phyloP scores from a whole-genome alignment of 1,140 invertebrate species.

The Melanaphis sacchari region DNA sequence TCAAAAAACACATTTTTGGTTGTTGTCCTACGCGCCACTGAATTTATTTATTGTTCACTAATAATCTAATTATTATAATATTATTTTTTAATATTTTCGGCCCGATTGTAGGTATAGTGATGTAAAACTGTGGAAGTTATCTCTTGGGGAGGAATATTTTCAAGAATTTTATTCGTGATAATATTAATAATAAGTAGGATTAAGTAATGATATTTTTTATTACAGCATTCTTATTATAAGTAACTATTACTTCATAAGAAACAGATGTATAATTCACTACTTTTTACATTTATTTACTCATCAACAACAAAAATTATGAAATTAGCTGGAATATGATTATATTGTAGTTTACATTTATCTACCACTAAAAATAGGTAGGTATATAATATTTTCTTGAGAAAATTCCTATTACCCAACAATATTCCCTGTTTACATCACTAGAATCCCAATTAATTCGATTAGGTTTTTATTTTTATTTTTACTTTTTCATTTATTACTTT shows the following conservation, averaged over 20 bases:
- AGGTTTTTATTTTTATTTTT: neutral
- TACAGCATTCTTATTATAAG: too few species aligned
- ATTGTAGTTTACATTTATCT: neutral
- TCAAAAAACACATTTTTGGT: slow-evolving; percentile 59
- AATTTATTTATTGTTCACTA: neutral
- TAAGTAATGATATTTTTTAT: too few species aligned
- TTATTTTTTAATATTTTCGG: neutral
- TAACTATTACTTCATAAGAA: too few species aligned
- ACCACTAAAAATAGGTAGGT: too few species aligned
- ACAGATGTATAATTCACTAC: too few species aligned
- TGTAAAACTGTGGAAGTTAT: neutral
- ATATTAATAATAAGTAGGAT: too few species aligned
- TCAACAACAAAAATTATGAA: too few species aligned
- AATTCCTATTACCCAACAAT: neutral
- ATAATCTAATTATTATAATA: neutral
- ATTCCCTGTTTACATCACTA: neutral
- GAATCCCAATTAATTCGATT: neutral
- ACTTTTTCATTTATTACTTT: neutral
- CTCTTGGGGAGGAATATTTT: neutral
- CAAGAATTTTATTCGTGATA: neutral
- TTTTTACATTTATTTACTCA: too few species aligned
- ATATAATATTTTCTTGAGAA: neutral
- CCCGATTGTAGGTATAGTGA: neutral
- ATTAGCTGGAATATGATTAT: too few species aligned
- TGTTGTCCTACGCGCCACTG: too few species aligned